Conservation (phyloP, 2,888 invertebrate species). For the Bimastos eiseni region DNA sequence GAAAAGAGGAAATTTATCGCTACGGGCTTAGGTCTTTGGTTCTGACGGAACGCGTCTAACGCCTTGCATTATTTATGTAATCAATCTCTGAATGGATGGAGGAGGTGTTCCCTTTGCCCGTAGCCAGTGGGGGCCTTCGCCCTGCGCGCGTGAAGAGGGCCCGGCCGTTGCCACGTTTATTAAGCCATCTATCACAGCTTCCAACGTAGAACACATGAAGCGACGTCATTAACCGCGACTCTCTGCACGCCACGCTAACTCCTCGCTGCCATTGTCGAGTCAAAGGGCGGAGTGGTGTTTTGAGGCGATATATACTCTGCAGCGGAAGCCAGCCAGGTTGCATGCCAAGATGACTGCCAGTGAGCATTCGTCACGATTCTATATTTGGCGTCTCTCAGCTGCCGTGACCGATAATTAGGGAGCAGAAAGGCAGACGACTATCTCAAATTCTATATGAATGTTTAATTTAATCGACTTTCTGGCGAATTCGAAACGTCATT, state of each 20-base stretch:
- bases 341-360: conserved; percentile 24
- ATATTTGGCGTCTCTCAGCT: not conserved
- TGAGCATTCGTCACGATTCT: conserved; percentile 17
- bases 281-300: not conserved
- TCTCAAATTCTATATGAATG: conserved; percentile 5
- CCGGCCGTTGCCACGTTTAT: conserved; percentile 18
- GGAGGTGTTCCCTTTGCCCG: not conserved
- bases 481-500: not conserved
- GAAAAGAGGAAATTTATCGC: not conserved
- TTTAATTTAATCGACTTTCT: conserved; percentile 16
- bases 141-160: not conserved
- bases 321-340: not conserved
- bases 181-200: conserved; percentile 24
- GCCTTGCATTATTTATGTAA: conserved; percentile 20
- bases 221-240: not conserved
- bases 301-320: not conserved
- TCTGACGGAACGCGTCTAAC: not conserved
- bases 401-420: not conserved
- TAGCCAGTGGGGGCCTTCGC: not conserved
- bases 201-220: not conserved
- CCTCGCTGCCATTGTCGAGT: not conserved
- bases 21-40: not conserved
- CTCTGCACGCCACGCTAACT: not conserved
- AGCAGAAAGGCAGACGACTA: not conserved
- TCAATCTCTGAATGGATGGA: conserved; percentile 7